Evolutionary conservation across 2,797 vertebrate genomes (phyloP), one percentile per base, ranked within the genome.

Genomic region (Hybognathus amarus): DNA sequence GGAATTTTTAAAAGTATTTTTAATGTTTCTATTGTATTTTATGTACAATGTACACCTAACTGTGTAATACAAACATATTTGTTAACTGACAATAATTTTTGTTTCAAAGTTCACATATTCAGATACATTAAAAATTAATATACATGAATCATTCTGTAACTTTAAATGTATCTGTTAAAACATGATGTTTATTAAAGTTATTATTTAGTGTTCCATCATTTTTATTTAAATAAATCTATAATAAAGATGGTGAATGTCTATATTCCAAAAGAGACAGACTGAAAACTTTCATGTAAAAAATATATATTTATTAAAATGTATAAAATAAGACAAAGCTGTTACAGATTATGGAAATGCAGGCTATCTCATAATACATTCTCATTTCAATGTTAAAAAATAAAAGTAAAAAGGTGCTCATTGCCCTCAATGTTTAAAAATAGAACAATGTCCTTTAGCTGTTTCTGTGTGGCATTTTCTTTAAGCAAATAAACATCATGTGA

Each of bases 401-500:
- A 33, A 7, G 27, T 3, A 9, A 20, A 36, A 66, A 18, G 30
- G 18, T 66, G 17, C 8, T 66, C 36, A 40, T 36, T 40, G 0
- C 27, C 24, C 13, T 63, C 15, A 66, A 9, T 33, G 30, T 66
- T 61, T 61, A 27, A 15, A 61, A 27, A 38, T 36, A 68, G 36
- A 68, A 68, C 20, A 66, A 18, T 68, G 9, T n/a, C 1, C 2
- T 36, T 24, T 15, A 15, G 50, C 20, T 15, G 56, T 56, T 36
- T 54, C 22, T 38, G 11, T 74, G 11, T 22, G 7, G 17, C 30
- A 64, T 73, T 71, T 79, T 79, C 63, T 22, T 70, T n/a, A 3
- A 38, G 81, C 33, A 71, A 15, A 59, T 45, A 54, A 40, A 64
- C 76, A 66, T 64, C n/a, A 24, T 27, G 52, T 79, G 63, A 78